These are phyloP conservation scores for Ceyx erithaca DNA, from an alignment of 2,797 vertebrate genomes.

Conservation along the genomic window DNA sequence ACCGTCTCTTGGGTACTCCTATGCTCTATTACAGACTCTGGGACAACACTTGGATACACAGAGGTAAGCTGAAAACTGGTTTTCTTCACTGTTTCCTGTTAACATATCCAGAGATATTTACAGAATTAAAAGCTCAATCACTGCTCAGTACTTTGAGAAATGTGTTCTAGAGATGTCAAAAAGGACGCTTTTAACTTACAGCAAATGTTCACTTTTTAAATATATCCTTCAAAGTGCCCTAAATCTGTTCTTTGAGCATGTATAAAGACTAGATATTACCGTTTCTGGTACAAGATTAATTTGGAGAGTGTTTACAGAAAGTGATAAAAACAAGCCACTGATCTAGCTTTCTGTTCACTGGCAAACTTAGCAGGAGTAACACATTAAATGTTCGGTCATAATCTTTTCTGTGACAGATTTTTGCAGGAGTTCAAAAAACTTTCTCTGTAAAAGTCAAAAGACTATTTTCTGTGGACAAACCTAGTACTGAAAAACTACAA, in stretches of 20 bases:
- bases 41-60: background rate
- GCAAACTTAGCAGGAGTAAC: background rate
- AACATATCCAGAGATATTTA: background rate
- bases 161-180: background rate
- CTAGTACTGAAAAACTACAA: background rate
- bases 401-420: background rate
- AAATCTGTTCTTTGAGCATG: conserved; percentile 7
- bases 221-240: conserved; percentile 1
- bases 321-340: background rate
- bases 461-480: background rate
- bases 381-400: background rate
- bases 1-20: fast-evolving
- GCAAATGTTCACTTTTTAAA: background rate
- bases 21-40: background rate
- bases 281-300: conserved; percentile 24
- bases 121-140: background rate
- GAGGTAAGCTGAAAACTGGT: background rate
- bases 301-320: background rate
- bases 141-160: background rate
- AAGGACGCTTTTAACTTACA: background rate
- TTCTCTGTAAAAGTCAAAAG: background rate
- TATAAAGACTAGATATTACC: background rate
- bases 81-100: background rate
- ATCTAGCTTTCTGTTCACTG: background rate
- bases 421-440: background rate